These are phyloP conservation scores for Macrostomum lignano DNA, from an alignment of 1,140 invertebrate genomes.

Conservation along the genomic window DNA sequence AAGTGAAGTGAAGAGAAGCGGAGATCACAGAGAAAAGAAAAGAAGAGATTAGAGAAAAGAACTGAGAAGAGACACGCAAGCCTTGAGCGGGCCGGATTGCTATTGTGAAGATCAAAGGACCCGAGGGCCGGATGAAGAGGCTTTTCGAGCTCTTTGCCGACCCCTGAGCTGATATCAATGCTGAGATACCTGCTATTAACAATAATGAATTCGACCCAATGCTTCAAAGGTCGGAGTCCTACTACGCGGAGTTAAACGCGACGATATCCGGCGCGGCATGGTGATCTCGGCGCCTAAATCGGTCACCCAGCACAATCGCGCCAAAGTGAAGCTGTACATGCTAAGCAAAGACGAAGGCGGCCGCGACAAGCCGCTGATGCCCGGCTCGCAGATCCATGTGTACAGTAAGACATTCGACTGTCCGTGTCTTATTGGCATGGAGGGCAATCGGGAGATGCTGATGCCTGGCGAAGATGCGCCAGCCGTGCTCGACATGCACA, in stretches of 20 bases:
- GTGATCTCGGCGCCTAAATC: conserved; percentile 58
- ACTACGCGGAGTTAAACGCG: conserved; percentile 56
- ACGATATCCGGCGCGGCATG: conserved; percentile 70
- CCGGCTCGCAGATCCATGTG: conserved; percentile 45
- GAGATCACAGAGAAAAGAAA: no score
- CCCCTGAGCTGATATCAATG: not conserved
- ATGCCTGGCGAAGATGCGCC: conserved; percentile 58
- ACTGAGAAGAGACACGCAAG: conserved; percentile 19
- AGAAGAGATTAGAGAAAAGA: not conserved
- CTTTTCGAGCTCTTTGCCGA: not conserved
- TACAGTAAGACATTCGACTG: conserved; percentile 56
- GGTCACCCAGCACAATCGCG: conserved; percentile 45
- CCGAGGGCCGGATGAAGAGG: not conserved
- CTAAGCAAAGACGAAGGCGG: conserved; percentile 49
- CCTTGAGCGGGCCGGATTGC: conserved; percentile 41
- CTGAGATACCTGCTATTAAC: not conserved
- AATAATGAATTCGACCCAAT: conserved; percentile 79
- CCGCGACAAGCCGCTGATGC: conserved; percentile 40
- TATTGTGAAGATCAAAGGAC: not conserved
- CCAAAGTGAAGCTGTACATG: conserved; percentile 43
- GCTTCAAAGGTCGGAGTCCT: conserved; percentile 64
- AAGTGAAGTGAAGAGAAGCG: no score
- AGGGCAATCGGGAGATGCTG: conserved; percentile 38
- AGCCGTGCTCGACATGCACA: conserved; percentile 40
- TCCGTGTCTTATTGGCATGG: conserved; percentile 32